phyloP scores from a whole-genome alignment of 2,797 vertebrate species.

The Calcarius lapponicus region DNA sequence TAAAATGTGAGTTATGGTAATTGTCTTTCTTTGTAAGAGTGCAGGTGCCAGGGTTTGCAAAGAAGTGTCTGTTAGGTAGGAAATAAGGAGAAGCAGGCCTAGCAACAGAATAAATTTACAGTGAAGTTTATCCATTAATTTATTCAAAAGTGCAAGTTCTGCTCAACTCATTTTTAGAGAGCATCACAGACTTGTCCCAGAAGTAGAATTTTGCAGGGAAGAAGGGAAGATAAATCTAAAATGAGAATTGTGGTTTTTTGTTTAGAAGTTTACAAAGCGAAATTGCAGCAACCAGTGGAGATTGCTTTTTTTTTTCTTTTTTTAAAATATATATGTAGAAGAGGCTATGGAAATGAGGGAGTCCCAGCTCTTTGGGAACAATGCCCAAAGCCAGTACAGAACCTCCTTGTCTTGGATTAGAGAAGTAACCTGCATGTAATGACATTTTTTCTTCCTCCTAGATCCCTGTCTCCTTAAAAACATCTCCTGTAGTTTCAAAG shows the following conservation, averaged over 20 bases:
- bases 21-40: neutral
- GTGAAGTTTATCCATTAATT: neutral
- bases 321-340: neutral
- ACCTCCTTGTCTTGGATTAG: neutral
- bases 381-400: neutral
- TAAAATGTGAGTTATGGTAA: neutral
- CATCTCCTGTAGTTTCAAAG: neutral
- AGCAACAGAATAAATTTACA: neutral
- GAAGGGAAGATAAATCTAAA: neutral
- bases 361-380: neutral
- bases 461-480: neutral
- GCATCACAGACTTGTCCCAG: neutral
- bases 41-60: rapidly evolving
- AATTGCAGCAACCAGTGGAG: neutral
- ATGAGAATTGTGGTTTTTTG: neutral
- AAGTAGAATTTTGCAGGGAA: neutral
- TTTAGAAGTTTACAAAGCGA: neutral
- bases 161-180: neutral
- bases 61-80: neutral
- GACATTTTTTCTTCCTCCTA: neutral
- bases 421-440: neutral
- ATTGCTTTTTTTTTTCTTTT: neutral
- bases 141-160: neutral
- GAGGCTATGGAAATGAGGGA: neutral
- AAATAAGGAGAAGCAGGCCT: neutral